phyloP scores from a whole-genome alignment of 2,888 invertebrate species.

The Drosophila rubida region DNA sequence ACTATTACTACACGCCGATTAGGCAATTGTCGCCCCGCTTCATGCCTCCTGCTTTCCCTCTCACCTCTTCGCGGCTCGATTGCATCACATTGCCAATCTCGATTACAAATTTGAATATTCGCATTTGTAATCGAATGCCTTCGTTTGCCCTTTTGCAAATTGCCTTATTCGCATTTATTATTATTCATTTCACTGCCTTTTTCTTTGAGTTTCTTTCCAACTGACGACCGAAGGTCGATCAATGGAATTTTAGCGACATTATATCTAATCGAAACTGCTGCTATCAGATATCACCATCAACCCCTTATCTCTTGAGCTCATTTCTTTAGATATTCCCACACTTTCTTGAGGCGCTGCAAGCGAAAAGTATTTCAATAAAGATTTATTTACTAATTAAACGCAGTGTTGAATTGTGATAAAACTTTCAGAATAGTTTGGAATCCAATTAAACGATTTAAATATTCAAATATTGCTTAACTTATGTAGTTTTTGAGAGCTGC shows the following conservation, averaged over 20 bases:
- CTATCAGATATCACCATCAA: slow-evolving; percentile 14
- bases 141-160: slow-evolving; percentile 2
- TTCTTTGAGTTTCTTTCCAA: slow-evolving; percentile 4
- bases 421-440: no score
- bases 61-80: not conserved
- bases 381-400: no score
- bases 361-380: no score
- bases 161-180: no score
- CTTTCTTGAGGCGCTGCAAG: no score
- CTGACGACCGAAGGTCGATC: slow-evolving; percentile 12
- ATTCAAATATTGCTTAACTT: no score
- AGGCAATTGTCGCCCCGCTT: slow-evolving; percentile 32
- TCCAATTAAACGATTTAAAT: no score
- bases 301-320: slow-evolving; percentile 19
- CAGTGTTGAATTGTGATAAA: no score
- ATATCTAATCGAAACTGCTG: slow-evolving; percentile 18
- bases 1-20: slow-evolving; percentile 45
- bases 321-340: no score
- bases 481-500: no score
- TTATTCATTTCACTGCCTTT: slow-evolving; percentile 11
- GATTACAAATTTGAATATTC: slow-evolving; percentile 29
- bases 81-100: slow-evolving; percentile 29
- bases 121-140: slow-evolving; percentile 39
- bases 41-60: no score
- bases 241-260: not conserved